phyloP scores from a whole-genome alignment of 2,113 vertebrate genomes.

The Leptobrachium leishanense region DNA sequence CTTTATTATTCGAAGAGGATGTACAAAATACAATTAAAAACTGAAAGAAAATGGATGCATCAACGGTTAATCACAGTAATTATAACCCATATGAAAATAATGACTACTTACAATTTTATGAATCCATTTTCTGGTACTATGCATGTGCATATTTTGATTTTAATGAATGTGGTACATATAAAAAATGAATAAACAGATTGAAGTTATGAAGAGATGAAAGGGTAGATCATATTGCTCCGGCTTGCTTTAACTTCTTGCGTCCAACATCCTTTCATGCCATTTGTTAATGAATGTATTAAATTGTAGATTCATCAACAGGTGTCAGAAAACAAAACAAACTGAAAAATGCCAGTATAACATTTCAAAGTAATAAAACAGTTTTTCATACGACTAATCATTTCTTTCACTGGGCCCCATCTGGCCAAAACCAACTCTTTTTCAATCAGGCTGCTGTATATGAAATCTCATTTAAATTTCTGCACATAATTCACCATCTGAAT shows the following conservation, averaged over 20 bases:
- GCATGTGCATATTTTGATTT: slow-evolving; percentile 26
- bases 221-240: slow-evolving; percentile 24
- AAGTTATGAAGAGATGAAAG: slow-evolving; percentile 41
- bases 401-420: slow-evolving; percentile 42
- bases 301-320: slow-evolving; percentile 45
- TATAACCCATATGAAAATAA: slow-evolving; percentile 33
- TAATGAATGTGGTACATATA: slow-evolving; percentile 8
- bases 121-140: slow-evolving; percentile 8
- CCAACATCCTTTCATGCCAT: slow-evolving; percentile 31
- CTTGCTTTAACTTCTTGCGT: slow-evolving; percentile 16
- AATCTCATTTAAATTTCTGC: slow-evolving; percentile 37
- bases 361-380: slow-evolving; percentile 30
- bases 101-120: slow-evolving; percentile 29
- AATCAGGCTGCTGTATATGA: slow-evolving; percentile 15
- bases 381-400: slow-evolving; percentile 35
- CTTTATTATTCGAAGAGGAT: slow-evolving; percentile 7
- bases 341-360: slow-evolving; percentile 20
- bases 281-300: slow-evolving; percentile 45
- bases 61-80: slow-evolving; percentile 31
- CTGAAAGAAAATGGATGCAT: background rate
- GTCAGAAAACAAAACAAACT: slow-evolving; percentile 46
- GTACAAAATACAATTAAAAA: background rate
- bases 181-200: slow-evolving; percentile 33
- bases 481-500: slow-evolving; percentile 26
- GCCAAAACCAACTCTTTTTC: slow-evolving; percentile 24